A percentile compares a stretch with the other conserved stretches of the same genome.
These are phyloP conservation scores for Menura novaehollandiae DNA, from an alignment of 2,113 vertebrate genomes.

Conservation along the genomic window DNA sequence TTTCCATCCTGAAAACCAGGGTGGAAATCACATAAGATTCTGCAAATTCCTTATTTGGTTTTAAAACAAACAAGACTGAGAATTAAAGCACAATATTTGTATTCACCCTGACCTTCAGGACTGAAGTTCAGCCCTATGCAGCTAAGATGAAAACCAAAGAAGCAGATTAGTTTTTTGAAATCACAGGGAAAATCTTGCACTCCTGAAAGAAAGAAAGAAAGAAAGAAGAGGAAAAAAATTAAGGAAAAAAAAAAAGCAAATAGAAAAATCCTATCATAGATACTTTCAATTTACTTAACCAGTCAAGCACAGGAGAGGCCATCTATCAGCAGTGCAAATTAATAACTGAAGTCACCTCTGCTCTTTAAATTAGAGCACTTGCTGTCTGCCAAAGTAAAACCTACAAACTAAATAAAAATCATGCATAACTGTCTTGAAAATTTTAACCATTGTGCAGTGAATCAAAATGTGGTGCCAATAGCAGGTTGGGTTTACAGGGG, in stretches of 20 bases:
- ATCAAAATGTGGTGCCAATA: neutral
- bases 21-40: neutral
- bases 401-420: neutral
- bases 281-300: neutral
- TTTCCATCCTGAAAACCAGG: neutral
- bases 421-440: neutral
- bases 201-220: too few relatives aligned
- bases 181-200: neutral
- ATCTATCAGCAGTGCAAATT: neutral
- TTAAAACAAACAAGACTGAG: neutral
- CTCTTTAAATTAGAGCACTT: neutral
- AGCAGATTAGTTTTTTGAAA: neutral
- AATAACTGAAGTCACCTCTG: neutral
- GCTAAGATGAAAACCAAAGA: neutral
- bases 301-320: neutral
- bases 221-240: too few relatives aligned
- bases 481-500: neutral
- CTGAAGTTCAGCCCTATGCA: neutral
- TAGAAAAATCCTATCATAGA: too few relatives aligned
- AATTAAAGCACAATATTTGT: neutral
- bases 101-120: neutral
- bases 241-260: fast-evolving
- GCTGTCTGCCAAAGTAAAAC: neutral
- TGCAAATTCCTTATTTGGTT: neutral
- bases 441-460: neutral